A percentile compares a stretch with the other conserved stretches of the same genome.
Conservation (phyloP, 2,113 vertebrate species). For the Protomyctophum bolini region DNA sequence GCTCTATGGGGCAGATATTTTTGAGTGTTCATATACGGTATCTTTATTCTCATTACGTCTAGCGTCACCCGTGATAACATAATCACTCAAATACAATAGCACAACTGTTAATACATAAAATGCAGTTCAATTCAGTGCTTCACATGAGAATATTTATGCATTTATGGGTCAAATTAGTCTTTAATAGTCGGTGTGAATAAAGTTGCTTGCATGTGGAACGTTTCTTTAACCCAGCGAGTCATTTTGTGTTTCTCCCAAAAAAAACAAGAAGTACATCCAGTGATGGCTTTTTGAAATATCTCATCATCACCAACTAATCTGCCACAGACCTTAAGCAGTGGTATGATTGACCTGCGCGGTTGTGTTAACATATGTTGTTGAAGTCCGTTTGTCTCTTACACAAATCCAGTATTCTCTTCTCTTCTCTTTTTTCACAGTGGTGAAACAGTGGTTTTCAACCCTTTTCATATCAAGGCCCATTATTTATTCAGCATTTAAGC, state of each 20-base stretch:
- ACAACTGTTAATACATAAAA: too few relatives aligned
- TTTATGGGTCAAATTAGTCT: constrained; percentile 17
- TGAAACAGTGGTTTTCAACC: too few relatives aligned
- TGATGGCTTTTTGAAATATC: neutral
- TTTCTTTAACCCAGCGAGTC: neutral
- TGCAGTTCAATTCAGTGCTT: neutral
- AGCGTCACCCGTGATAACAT: too few relatives aligned
- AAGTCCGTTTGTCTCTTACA: neutral
- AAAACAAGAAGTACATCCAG: too few relatives aligned
- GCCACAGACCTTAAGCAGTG: constrained; percentile 15
- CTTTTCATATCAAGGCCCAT: too few relatives aligned
- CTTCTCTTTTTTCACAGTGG: too few relatives aligned
- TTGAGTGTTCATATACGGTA: too few relatives aligned
- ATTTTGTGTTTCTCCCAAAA: constrained; percentile 5
- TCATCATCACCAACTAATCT: constrained; percentile 12
- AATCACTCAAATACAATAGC: too few relatives aligned
- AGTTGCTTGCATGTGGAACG: neutral
- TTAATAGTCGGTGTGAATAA: neutral
- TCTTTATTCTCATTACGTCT: too few relatives aligned
- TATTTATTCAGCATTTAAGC: too few relatives aligned
- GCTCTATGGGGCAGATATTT: too few relatives aligned
- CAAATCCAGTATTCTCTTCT: too few relatives aligned
- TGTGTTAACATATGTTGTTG: neutral
- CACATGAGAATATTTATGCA: constrained; percentile 4
- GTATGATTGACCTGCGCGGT: constrained; percentile 1